A percentile compares a stretch with the other conserved stretches of the same genome.
Conservation (phyloP, 2,888 invertebrate genomes). For the Carcina quercana region DNA sequence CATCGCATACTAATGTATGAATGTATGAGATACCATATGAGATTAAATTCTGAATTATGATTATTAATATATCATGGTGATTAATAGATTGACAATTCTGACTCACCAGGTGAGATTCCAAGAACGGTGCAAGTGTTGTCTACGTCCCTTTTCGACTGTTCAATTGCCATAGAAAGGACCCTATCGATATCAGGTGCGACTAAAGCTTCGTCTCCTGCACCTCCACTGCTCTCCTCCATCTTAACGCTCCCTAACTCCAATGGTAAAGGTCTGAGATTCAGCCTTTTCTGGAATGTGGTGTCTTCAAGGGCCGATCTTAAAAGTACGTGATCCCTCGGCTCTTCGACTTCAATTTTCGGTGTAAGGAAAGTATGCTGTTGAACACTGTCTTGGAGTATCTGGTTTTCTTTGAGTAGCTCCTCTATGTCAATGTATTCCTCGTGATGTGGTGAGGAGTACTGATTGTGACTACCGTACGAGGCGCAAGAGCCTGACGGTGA, state of each 20-base stretch:
- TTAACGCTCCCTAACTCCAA: conserved; percentile 76
- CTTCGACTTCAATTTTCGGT: conserved; percentile 73
- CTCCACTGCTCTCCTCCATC: conserved; percentile 80
- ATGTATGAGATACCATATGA: not conserved
- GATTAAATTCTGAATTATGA: not conserved
- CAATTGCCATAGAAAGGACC: conserved; percentile 88
- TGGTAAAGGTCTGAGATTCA: conserved; percentile 87
- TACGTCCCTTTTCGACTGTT: conserved; percentile 89
- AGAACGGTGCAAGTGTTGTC: conserved; percentile 88
- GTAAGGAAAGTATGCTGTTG: conserved; percentile 42
- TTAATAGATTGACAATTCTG: conserved; percentile 16
- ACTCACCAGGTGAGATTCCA: conserved; percentile 91
- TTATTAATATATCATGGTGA: conserved; percentile 6
- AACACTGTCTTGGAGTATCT: conserved; percentile 62
- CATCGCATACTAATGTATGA: conserved; percentile 9
- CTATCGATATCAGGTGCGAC: conserved; percentile 87
- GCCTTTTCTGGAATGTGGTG: conserved; percentile 88
- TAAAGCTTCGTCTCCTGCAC: conserved; percentile 66
- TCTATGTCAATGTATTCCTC: conserved; percentile 78
- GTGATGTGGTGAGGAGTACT: conserved; percentile 67
- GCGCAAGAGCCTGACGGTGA: conserved; percentile 75
- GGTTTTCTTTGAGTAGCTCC: conserved; percentile 74
- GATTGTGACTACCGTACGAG: conserved; percentile 74
- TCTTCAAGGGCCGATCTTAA: conserved; percentile 88
- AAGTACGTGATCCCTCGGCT: conserved; percentile 81